phyloP scores from a whole-genome alignment of 2,113 vertebrate species.

The Microtus oregoni region DNA sequence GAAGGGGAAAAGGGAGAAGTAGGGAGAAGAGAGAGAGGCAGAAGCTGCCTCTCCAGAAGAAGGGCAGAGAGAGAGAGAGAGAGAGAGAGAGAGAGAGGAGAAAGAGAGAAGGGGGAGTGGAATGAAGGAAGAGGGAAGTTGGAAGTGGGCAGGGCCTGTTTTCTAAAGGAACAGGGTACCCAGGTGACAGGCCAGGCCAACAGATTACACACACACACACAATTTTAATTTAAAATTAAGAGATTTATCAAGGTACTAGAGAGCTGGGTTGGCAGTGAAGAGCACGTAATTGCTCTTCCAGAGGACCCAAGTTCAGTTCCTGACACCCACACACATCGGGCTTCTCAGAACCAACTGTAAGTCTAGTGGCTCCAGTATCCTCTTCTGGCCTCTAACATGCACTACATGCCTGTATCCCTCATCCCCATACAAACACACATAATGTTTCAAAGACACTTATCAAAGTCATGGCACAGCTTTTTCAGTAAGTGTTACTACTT shows the following conservation, averaged over 20 bases:
- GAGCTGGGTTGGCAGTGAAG: background rate
- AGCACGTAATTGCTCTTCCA: background rate
- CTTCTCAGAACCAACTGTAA: background rate
- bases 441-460: background rate
- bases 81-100: too few relatives aligned
- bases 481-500: background rate
- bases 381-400: background rate
- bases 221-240: too few relatives aligned
- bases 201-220: background rate
- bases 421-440: background rate
- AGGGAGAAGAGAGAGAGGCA: too few relatives aligned
- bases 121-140: too few relatives aligned
- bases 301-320: background rate
- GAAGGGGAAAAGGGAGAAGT: too few relatives aligned
- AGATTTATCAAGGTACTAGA: background rate
- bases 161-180: too few relatives aligned
- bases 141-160: too few relatives aligned
- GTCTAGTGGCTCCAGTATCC: too few relatives aligned
- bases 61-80: too few relatives aligned
- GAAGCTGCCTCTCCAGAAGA: too few relatives aligned
- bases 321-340: background rate
- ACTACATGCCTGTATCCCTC: background rate
- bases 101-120: too few relatives aligned
- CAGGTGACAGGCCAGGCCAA: too few relatives aligned
- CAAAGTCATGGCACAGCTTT: background rate